Conservation (phyloP, 2,113 vertebrate species). For the zebrafish (Danio rerio) region GRCz12tu NC_133177.1:52702001-52702500, state of each 20-base stretch:
- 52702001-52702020: conserved; percentile 13
- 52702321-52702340: conserved; percentile 95
- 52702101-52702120: conserved; percentile 93
- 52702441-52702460: conserved; percentile 87
- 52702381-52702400: conserved; percentile 94
- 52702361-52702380: conserved; percentile 93
- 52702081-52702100: conserved; percentile 91
- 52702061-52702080: conserved; percentile 96
- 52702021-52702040: conserved; percentile 92
- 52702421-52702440: conserved; percentile 88
- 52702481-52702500: conserved; percentile 70
- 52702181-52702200: conserved; percentile 72
- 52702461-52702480: conserved; percentile 71
- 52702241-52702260: conserved; percentile 88
- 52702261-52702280: conserved; percentile 87
- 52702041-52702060: conserved; percentile 89
- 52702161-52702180: conserved; percentile 78
- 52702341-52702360: conserved; percentile 86
- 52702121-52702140: conserved; percentile 95
- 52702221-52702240: conserved; percentile 82
- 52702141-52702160: conserved; percentile 94
- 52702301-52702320: conserved; percentile 83
- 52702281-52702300: conserved; percentile 73
- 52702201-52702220: conserved; percentile 86
- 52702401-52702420: conserved; percentile 80